A percentile compares a stretch with the other conserved stretches of the same genome.
These are phyloP conservation scores for Chrysina gloriosa DNA, from an alignment of 2,888 invertebrate genomes.

Conservation along the genomic window DNA sequence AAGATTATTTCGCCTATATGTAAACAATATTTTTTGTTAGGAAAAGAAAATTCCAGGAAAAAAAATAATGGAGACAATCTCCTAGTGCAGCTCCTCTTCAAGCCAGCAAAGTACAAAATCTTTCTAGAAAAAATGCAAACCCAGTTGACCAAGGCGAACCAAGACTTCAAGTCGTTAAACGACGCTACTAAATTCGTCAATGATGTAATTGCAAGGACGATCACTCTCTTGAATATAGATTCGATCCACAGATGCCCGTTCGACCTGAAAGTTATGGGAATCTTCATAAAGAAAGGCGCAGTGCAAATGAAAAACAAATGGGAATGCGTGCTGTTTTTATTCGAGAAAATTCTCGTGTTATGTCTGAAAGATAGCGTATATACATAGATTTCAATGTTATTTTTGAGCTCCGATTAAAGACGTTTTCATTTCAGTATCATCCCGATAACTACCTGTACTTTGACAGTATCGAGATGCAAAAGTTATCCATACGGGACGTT, in stretches of 20 bases:
- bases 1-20: too few species aligned
- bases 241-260: conserved; percentile 60
- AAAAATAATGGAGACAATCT: conserved; percentile 52
- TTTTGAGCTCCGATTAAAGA: neutral
- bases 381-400: neutral
- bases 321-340: conserved; percentile 59
- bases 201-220: conserved; percentile 58
- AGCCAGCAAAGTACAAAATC: conserved; percentile 58
- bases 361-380: conserved; percentile 51
- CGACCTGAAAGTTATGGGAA: conserved; percentile 51
- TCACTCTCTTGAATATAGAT: conserved; percentile 60
- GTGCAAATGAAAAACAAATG: conserved; percentile 56
- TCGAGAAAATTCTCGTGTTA: conserved; percentile 58
- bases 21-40: conserved; percentile 52
- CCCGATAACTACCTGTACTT: conserved; percentile 55
- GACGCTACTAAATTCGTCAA: conserved; percentile 56
- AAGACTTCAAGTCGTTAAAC: conserved; percentile 50
- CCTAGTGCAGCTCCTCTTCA: conserved; percentile 57
- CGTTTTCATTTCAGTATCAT: conserved; percentile 50
- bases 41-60: conserved; percentile 63
- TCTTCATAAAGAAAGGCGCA: conserved; percentile 57
- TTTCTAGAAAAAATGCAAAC: conserved; percentile 53
- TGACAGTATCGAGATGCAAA: conserved; percentile 55
- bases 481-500: conserved; percentile 51
- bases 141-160: neutral